phyloP scores from a whole-genome alignment of 64 coral and sea anemone genomes.

The Montipora cactus region DNA sequence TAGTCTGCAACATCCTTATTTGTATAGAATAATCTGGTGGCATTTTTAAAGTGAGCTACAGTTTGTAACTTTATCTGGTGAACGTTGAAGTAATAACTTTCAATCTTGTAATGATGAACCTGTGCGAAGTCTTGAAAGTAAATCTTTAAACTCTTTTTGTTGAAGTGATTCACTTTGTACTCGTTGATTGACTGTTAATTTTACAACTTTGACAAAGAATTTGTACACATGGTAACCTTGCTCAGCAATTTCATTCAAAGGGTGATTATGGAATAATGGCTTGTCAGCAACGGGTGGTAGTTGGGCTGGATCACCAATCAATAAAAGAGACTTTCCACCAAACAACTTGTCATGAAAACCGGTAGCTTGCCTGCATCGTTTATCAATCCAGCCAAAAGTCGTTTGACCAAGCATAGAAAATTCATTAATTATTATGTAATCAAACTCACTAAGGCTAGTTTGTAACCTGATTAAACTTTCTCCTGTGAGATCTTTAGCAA shows the following conservation, averaged over 20 bases:
- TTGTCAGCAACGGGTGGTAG: conserved; percentile 65
- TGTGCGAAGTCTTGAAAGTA: conserved; percentile 26
- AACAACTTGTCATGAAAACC: conserved; percentile 48
- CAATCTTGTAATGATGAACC: conserved; percentile 30
- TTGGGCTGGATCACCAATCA: conserved; percentile 62
- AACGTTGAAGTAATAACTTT: background rate
- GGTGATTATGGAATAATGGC: conserved; percentile 8
- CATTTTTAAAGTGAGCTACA: conserved; percentile 9
- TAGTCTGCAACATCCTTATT: conserved; percentile 48
- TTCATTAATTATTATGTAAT: conserved; percentile 43
- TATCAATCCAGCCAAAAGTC: conserved; percentile 45
- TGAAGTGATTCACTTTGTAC: conserved; percentile 18
- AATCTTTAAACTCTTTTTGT: conserved; percentile 33
- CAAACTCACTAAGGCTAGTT: background rate
- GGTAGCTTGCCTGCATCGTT: conserved; percentile 62
- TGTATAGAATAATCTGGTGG: conserved; percentile 21
- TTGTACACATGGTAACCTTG: conserved; percentile 52
- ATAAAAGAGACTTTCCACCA: conserved; percentile 42
- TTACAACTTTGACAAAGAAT: conserved; percentile 67
- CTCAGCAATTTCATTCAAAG: conserved; percentile 19
- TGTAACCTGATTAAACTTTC: conserved; percentile 45
- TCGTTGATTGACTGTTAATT: conserved; percentile 46
- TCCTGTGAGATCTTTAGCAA: conserved; percentile 55
- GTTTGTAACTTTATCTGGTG: conserved; percentile 8
- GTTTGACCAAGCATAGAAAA: conserved; percentile 54